Evolutionary conservation across 2,888 invertebrate genomes (phyloP).

Genomic region (Megalurothrips usitatus): DNA sequence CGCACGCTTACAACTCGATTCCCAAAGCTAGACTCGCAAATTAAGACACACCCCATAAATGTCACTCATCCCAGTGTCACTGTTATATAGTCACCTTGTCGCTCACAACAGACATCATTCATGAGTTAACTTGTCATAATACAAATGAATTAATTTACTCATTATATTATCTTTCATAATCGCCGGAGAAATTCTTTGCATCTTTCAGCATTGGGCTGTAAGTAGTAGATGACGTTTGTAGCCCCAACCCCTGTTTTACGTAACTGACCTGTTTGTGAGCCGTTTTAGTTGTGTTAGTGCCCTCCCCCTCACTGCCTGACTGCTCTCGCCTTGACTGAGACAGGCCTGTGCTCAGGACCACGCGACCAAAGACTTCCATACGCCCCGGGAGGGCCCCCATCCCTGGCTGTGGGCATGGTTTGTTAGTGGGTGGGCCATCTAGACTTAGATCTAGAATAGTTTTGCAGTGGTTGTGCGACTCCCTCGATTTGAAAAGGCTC

Average conservation of each 20-base stretch:
- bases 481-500: no score
- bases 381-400: background rate
- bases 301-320: background rate
- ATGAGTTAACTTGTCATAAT: no score
- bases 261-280: background rate
- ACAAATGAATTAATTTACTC: background rate
- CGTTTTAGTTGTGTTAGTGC: background rate
- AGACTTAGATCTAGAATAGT: background rate
- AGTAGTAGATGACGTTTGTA: slow-evolving; percentile 24
- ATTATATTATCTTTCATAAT: slow-evolving; percentile 25
- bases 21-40: background rate
- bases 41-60: background rate
- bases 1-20: no score
- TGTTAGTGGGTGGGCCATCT: background rate
- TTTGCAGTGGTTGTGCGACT: background rate
- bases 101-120: no score
- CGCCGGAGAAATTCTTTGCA: slow-evolving; percentile 1
- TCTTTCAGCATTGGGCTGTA: slow-evolving; percentile 24
- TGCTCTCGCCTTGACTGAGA: background rate
- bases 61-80: no score
- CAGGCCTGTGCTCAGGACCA: background rate
- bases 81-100: no score
- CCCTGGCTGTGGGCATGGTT: background rate
- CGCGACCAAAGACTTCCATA: background rate
- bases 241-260: background rate